Evolutionary conservation across 2,888 invertebrate genomes (phyloP).

Genomic region (Blastobasis lacticolella): DNA sequence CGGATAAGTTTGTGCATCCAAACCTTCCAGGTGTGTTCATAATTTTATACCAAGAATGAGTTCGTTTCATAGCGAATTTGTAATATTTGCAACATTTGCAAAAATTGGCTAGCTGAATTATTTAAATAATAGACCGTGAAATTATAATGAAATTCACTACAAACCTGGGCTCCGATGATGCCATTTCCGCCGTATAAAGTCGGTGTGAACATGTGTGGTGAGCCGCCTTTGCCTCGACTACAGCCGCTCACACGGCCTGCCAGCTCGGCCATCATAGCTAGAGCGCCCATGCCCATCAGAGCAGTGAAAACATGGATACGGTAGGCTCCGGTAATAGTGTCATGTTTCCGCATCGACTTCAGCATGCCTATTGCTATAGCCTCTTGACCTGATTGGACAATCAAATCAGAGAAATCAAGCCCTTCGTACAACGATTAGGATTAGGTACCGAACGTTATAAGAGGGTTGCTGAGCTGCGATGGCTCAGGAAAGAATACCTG

Average conservation of each 20-base stretch:
- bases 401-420: not conserved
- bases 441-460: too few relatives aligned
- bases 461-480: too few relatives aligned
- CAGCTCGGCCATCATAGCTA: constrained; percentile 90
- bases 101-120: too few relatives aligned
- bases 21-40: too few relatives aligned
- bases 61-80: too few relatives aligned
- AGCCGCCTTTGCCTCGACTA: constrained; percentile 97
- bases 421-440: not conserved
- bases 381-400: constrained; percentile 49
- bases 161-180: constrained; percentile 98
- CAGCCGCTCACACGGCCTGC: constrained; percentile 91
- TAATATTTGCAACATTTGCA: too few relatives aligned
- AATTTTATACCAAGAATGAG: too few relatives aligned
- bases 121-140: too few relatives aligned
- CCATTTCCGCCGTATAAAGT: constrained; percentile 99
- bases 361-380: constrained; percentile 90
- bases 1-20: too few relatives aligned
- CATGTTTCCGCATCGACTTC: constrained; percentile 84
- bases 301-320: constrained; percentile 98
- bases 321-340: constrained; percentile 97
- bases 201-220: constrained; percentile 97
- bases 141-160: constrained; percentile 7
- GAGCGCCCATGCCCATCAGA: constrained; percentile 87
- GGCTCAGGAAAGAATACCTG: too few relatives aligned